Percentiles rank a stretch among this genome's conserved stretches.
phyloP scores from a whole-genome alignment of 92 coral and sea anemone species.

The Chrysogorgia sp. region DNA sequence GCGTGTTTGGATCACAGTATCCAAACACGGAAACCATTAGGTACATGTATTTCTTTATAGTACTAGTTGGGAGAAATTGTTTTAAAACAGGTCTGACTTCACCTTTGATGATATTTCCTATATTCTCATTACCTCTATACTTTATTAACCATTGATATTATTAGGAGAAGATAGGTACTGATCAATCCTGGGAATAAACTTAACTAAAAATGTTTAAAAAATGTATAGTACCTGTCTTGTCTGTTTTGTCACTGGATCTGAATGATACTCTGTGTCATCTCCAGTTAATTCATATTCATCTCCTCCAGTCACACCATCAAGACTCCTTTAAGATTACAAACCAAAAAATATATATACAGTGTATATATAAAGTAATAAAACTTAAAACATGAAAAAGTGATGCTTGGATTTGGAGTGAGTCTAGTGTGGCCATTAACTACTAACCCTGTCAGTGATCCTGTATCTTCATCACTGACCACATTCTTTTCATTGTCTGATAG shows the following conservation, averaged over 20 bases:
- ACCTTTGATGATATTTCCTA: no score
- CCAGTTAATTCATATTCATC: slow-evolving; percentile 69
- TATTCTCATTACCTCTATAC: no score
- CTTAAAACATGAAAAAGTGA: neutral
- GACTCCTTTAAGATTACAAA: slow-evolving; percentile 59
- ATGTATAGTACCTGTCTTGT: slow-evolving; percentile 75
- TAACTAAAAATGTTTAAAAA: no score
- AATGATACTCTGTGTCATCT: slow-evolving; percentile 62
- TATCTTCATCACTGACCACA: slow-evolving; percentile 88
- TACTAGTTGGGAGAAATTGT: no score
- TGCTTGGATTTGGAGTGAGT: neutral
- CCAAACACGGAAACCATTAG: no score
- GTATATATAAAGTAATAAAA: neutral
- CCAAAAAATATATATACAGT: neutral
- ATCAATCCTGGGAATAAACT: no score
- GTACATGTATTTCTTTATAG: no score
- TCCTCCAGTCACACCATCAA: slow-evolving; percentile 82
- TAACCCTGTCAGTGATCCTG: slow-evolving; percentile 83
- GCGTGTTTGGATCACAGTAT: no score
- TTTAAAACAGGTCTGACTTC: no score
- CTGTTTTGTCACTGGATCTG: slow-evolving; percentile 95
- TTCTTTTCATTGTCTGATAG: slow-evolving; percentile 95
- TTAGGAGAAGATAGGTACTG: no score
- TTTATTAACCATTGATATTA: no score
- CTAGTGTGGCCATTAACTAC: neutral